These are phyloP conservation scores for Amyelois transitella DNA, from an alignment of 1,140 invertebrate genomes.

Conservation along the genomic window DNA sequence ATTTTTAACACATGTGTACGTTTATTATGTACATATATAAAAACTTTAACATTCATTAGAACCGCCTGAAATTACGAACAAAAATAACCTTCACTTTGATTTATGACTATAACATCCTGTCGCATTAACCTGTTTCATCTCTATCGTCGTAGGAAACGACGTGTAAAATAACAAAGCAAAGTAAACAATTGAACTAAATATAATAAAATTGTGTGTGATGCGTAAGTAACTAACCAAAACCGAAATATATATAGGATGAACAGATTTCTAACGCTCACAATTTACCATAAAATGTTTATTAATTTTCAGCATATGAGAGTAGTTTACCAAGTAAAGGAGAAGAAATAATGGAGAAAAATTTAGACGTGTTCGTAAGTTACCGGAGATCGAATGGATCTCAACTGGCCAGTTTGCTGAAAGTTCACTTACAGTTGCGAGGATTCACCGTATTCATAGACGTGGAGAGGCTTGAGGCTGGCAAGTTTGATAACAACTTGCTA, in stretches of 20 bases:
- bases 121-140: neutral
- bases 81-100: neutral
- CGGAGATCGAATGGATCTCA: constrained; percentile 98
- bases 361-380: constrained; percentile 99
- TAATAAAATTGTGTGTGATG: too few relatives aligned
- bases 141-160: neutral
- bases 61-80: neutral
- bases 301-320: constrained; percentile 75
- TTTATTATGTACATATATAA: neutral
- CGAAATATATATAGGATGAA: too few relatives aligned
- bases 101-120: neutral
- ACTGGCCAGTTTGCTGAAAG: constrained; percentile 92
- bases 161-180: neutral
- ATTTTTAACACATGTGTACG: too few relatives aligned
- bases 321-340: constrained; percentile 78
- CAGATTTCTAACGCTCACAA: too few relatives aligned
- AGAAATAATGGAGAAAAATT: constrained; percentile 87
- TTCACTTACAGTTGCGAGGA: constrained; percentile 95
- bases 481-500: constrained; percentile 98
- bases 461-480: constrained; percentile 95
- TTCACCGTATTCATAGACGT: constrained; percentile 98
- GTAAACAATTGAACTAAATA: too few relatives aligned
- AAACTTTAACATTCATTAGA: neutral
- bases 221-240: too few relatives aligned
- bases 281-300: constrained; percentile 9